Evolutionary conservation across 2,113 vertebrate genomes (phyloP).

Genomic region (Neodon shergylaensis): DNA sequence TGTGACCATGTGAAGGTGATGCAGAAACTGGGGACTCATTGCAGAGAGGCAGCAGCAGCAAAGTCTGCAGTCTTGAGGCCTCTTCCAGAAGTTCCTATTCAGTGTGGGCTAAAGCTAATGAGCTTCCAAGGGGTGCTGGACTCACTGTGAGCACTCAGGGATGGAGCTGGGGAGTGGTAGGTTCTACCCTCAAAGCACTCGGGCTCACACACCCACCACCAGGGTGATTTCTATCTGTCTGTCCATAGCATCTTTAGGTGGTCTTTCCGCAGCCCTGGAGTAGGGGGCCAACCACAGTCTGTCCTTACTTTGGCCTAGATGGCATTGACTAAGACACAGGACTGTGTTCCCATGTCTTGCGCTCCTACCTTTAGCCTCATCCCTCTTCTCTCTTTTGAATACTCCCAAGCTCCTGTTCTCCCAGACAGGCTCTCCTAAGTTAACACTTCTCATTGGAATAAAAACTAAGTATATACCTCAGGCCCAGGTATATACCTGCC

Average conservation of each 20-base stretch:
- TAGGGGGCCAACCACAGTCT: background rate
- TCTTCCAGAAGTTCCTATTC: background rate
- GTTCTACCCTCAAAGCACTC: background rate
- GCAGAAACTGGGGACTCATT: background rate
- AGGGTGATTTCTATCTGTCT: background rate
- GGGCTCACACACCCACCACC: background rate
- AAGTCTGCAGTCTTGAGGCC: too few relatives aligned
- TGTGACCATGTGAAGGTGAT: background rate
- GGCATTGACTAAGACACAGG: background rate
- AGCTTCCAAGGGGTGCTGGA: background rate
- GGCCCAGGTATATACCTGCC: background rate
- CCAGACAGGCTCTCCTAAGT: background rate
- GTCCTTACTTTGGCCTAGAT: background rate
- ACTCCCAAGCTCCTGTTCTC: background rate
- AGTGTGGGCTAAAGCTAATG: background rate
- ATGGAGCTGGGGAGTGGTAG: background rate
- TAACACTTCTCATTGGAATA: background rate
- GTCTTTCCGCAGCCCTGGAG: background rate
- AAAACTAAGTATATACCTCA: background rate
- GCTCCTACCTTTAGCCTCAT: background rate
- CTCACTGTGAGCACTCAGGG: background rate
- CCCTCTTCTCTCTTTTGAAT: background rate
- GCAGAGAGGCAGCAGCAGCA: background rate
- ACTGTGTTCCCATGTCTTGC: background rate
- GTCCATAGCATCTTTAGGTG: background rate